Evolutionary conservation across 2,797 vertebrate species (phyloP).

Genomic region (Schizothorax lantsangensis): DNA sequence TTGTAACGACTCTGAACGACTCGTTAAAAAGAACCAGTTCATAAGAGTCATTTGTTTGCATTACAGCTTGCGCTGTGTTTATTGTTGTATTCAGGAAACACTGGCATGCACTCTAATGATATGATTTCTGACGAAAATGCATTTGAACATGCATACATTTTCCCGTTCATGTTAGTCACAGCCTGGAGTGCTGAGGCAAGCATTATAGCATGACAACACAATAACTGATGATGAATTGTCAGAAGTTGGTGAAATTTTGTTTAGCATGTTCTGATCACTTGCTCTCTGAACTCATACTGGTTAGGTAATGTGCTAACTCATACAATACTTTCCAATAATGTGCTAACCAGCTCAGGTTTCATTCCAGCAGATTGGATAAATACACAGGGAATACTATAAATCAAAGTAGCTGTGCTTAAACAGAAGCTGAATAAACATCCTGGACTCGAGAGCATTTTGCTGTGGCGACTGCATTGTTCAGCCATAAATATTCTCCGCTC

Average conservation of each 20-base stretch:
- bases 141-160: background rate
- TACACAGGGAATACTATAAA: slow-evolving; percentile 33
- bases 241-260: background rate
- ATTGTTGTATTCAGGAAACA: background rate
- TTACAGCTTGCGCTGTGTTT: background rate
- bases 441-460: slow-evolving; percentile 24
- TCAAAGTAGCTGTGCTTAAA: slow-evolving; percentile 41
- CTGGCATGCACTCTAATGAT: background rate
- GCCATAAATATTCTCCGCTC: slow-evolving; percentile 41
- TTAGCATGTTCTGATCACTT: background rate
- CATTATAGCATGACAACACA: slow-evolving; percentile 7
- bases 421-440: slow-evolving; percentile 48
- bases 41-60: background rate
- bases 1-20: background rate
- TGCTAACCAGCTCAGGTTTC: slow-evolving; percentile 2
- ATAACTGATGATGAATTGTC: background rate
- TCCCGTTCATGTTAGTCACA: background rate
- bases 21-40: background rate
- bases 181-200: background rate
- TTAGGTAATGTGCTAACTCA: background rate
- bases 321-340: background rate
- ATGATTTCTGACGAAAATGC: background rate
- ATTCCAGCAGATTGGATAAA: slow-evolving; percentile 17
- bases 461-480: slow-evolving; percentile 33
- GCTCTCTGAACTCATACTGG: slow-evolving; percentile 1